A percentile compares a stretch with the other conserved stretches of the same genome.
Conservation (phyloP, 2,888 invertebrate species). For the Neelides folsomi region DNA sequence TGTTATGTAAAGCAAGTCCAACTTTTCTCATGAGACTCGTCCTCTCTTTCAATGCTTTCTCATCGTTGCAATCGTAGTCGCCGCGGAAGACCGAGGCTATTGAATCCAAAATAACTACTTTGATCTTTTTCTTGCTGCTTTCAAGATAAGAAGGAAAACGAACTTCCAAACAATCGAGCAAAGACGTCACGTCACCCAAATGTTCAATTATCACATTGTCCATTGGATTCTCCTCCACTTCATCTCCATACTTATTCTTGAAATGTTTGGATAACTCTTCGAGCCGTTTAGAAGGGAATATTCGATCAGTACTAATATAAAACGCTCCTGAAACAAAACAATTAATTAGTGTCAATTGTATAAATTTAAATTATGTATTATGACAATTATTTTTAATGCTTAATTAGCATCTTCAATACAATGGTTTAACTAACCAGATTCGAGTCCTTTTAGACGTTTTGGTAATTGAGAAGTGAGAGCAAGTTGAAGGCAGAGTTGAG, state of each 20-base stretch:
- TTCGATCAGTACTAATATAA: constrained; percentile 65
- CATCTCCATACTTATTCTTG: constrained; percentile 7
- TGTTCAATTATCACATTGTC: constrained; percentile 56
- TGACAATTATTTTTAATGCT: neutral
- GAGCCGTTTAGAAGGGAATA: constrained; percentile 57
- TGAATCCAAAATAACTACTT: constrained; percentile 57
- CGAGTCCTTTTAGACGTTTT: constrained; percentile 43
- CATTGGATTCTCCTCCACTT: constrained; percentile 16
- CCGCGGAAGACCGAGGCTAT: constrained; percentile 56
- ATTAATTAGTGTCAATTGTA: neutral
- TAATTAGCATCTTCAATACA: neutral
- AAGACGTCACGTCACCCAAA: constrained; percentile 45
- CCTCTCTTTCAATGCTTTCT: constrained; percentile 38
- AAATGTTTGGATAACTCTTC: constrained; percentile 24
- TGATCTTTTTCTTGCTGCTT: constrained; percentile 43
- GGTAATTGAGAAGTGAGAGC: constrained; percentile 52
- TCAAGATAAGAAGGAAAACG: constrained; percentile 39
- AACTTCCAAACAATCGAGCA: constrained; percentile 44
- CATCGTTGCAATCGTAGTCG: constrained; percentile 44
- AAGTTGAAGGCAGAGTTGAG: constrained; percentile 62
- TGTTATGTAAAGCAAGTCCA: constrained; percentile 44
- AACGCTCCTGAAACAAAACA: constrained; percentile 42
- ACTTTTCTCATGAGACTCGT: constrained; percentile 47
- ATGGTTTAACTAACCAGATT: constrained; percentile 37
- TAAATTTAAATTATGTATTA: too few relatives aligned